Conservation (phyloP, 2,888 invertebrate genomes). For the Deroplatys truncata region DNA sequence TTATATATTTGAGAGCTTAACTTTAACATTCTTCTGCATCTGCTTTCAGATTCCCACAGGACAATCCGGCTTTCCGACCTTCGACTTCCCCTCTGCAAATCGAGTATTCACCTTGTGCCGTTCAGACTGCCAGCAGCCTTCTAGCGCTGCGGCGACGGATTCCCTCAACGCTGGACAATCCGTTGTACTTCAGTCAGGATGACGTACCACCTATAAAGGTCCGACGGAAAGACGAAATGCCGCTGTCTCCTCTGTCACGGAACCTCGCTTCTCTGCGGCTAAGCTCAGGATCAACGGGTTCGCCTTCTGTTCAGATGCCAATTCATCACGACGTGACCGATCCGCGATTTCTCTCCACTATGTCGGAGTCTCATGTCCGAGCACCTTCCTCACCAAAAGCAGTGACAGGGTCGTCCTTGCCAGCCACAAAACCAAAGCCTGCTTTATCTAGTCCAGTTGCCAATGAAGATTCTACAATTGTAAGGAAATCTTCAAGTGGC, state of each 20-base stretch:
- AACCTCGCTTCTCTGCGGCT: slow-evolving; percentile 20
- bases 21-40: not conserved
- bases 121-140: slow-evolving; percentile 46
- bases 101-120: slow-evolving; percentile 49
- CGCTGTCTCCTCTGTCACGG: slow-evolving; percentile 10
- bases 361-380: not conserved
- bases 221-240: not conserved
- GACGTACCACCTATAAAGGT: not conserved
- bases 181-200: slow-evolving; percentile 48
- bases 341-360: slow-evolving; percentile 24
- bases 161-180: slow-evolving; percentile 42
- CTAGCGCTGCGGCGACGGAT: slow-evolving; percentile 47
- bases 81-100: slow-evolving; percentile 51
- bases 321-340: slow-evolving; percentile 28
- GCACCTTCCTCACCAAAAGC: not conserved
- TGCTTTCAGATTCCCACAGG: not conserved
- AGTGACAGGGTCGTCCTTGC: not conserved
- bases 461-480: not conserved
- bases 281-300: not conserved
- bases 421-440: not conserved
- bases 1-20: no score
- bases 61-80: not conserved
- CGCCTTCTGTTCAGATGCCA: not conserved
- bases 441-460: not conserved
- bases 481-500: not conserved